Evolutionary conservation across 2,113 vertebrate species (phyloP), one percentile per base, ranked within the genome.

Genomic region (Fregetta grallaria): DNA sequence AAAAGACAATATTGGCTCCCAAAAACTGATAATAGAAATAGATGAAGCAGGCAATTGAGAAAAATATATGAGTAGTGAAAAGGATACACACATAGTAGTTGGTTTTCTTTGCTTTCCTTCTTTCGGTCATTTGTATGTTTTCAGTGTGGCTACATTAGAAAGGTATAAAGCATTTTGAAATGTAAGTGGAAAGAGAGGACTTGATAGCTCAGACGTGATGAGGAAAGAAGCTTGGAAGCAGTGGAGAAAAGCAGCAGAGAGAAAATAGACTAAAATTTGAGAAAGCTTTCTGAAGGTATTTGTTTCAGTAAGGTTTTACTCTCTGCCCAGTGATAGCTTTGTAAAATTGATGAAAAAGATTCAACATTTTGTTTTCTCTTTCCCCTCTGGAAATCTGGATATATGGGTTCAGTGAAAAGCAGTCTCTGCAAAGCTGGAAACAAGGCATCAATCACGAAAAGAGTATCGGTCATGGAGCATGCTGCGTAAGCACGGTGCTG

Each of bases 401-500:
- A 9, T 36, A 38, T 4, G 4, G 3, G 23, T 73, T 75, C 58
- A 22, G 34, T 19, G 15, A 38, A 67, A 83, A 73, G 19, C 8
- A 58, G 23, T 20, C 10, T 15, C 23, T 58, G n/a, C 18, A 85
- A 71, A 86, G 52, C 9, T 44, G 13, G 14, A 45, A 55, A 36
- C 9, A 55, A 40, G 10, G 5, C 32, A 53, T n/a, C 12, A 19
- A 14, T 22, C 29, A 22, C 63, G 42, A 75, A 49, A 18, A n/a
- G 29, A 65, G 5, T 38, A 3, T 8, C 34, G 36, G 20, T 55
- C 11, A 7, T 15, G 7, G 15, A 9, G 3, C 22, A 10, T 10
- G 26, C 3, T 56, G 45, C 3, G 0, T 42, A 4, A 4, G 11
- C 36, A 52, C 2, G 0, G 15, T 29, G 13, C 27, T 74, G 40